A percentile compares a stretch with the other conserved stretches of the same genome.
Evolutionary conservation across 2,888 invertebrate genomes (phyloP).

Genomic region (Xanthia icteritia): DNA sequence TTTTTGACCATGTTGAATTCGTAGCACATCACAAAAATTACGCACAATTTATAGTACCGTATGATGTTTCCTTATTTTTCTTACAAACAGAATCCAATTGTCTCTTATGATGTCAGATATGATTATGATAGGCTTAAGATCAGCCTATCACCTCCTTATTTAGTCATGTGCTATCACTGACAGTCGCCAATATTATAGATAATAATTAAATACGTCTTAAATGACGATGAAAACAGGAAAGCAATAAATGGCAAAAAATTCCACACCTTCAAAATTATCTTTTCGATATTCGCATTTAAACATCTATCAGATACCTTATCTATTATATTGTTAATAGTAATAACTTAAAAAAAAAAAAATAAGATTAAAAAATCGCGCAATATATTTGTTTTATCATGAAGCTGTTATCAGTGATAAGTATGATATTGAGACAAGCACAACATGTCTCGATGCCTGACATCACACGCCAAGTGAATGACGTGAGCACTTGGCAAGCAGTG

Average conservation of each 20-base stretch:
- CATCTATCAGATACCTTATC: conserved; percentile 25
- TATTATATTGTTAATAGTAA: conserved; percentile 15
- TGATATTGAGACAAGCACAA: conserved; percentile 17
- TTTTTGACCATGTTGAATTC: neutral
- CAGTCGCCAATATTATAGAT: conserved; percentile 23
- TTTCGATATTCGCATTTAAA: conserved; percentile 20
- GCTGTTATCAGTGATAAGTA: conserved; percentile 18
- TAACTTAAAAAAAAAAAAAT: conserved; percentile 30
- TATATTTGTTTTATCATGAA: conserved; percentile 1
- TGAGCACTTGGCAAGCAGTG: neutral
- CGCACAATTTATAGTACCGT: neutral
- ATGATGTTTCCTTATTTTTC: neutral
- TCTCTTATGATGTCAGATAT: no score
- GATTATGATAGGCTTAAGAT: neutral
- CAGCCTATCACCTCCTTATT: neutral
- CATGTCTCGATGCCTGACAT: neutral
- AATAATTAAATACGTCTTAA: conserved; percentile 10
- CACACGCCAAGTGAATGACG: conserved; percentile 3
- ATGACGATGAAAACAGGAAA: conserved; percentile 30
- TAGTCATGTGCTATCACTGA: neutral
- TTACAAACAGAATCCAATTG: neutral
- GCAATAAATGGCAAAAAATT: conserved; percentile 26
- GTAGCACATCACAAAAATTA: neutral
- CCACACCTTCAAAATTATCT: conserved; percentile 30
- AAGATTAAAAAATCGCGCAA: conserved; percentile 8